A percentile compares a stretch with the other conserved stretches of the same genome.
Evolutionary conservation across 92 coral and sea anemone species (phyloP).

Genomic region (Virgularia gustaviana): DNA sequence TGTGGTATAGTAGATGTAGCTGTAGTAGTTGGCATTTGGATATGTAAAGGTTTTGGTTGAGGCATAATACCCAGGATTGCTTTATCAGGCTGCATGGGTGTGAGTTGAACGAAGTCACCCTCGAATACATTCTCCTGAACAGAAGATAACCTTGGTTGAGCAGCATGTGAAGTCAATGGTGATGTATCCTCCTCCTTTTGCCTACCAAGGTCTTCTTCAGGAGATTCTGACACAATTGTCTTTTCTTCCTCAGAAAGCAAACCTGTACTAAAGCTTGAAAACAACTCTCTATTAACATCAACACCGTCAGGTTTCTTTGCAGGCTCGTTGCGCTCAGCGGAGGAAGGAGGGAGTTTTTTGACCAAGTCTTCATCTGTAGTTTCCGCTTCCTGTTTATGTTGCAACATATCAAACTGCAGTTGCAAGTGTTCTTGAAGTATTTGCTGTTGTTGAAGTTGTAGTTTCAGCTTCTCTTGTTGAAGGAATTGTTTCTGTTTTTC

Average conservation of each 20-base stretch:
- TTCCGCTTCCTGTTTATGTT: constrained; percentile 6
- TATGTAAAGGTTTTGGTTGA: constrained; percentile 14
- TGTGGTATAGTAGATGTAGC: not conserved
- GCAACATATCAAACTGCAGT: constrained; percentile 56
- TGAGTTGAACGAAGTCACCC: constrained; percentile 10
- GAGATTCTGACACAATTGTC: not conserved
- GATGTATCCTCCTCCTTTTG: not conserved
- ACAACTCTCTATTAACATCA: not conserved
- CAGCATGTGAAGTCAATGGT: not conserved
- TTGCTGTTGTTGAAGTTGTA: constrained; percentile 74
- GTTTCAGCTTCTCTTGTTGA: constrained; percentile 67
- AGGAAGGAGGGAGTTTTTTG: not conserved
- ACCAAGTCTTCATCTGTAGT: not conserved
- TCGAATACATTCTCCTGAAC: constrained; percentile 12
- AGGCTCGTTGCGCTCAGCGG: not conserved
- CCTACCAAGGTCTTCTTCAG: not conserved
- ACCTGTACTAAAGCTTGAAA: constrained; percentile 22
- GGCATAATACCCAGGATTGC: not conserved
- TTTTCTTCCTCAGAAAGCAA: constrained; percentile 32
- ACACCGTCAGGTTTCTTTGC: not conserved
- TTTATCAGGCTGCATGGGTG: not conserved
- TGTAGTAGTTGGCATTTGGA: not conserved
- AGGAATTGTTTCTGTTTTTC: constrained; percentile 35
- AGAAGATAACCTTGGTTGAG: constrained; percentile 16
- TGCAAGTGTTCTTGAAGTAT: constrained; percentile 70